These are phyloP conservation scores for Triplophysa yarkandensis DNA, from an alignment of 2,797 vertebrate species.

Conservation along the genomic window DNA sequence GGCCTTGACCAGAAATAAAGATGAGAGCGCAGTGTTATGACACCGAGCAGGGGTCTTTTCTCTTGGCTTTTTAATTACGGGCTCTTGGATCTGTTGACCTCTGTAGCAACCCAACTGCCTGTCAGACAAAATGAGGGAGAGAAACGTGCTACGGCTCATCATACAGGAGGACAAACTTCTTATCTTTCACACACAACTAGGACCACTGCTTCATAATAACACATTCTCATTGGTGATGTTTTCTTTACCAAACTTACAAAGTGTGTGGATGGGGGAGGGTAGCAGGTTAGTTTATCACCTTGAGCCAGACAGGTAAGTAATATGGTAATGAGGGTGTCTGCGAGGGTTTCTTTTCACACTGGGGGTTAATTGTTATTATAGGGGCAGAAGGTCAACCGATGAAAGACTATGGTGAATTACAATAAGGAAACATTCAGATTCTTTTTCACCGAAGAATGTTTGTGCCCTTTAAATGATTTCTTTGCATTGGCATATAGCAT, in stretches of 20 bases:
- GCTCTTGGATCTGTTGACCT: conserved; percentile 43
- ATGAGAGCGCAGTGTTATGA: conserved; percentile 69
- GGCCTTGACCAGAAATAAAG: conserved; percentile 47
- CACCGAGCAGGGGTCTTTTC: conserved; percentile 62
- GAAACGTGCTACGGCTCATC: background rate
- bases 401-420: background rate
- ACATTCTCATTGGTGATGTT: background rate
- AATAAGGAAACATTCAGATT: too few relatives aligned
- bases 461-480: conserved; percentile 32
- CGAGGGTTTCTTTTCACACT: conserved; percentile 41
- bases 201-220: background rate
- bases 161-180: background rate
- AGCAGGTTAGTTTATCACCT: conserved; percentile 14
- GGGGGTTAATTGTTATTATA: conserved; percentile 42
- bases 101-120: background rate
- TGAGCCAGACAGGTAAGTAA: conserved; percentile 40
- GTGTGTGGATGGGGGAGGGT: background rate
- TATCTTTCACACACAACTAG: background rate
- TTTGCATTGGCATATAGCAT: background rate
- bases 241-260: background rate
- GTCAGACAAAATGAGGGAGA: background rate
- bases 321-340: conserved; percentile 52
- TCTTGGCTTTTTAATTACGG: conserved; percentile 64
- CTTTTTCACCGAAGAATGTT: background rate
- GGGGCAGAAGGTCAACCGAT: conserved; percentile 38